Evolutionary conservation across 2,113 vertebrate species (phyloP), one percentile per base, ranked within the genome.

Genomic region (Alces alces): DNA sequence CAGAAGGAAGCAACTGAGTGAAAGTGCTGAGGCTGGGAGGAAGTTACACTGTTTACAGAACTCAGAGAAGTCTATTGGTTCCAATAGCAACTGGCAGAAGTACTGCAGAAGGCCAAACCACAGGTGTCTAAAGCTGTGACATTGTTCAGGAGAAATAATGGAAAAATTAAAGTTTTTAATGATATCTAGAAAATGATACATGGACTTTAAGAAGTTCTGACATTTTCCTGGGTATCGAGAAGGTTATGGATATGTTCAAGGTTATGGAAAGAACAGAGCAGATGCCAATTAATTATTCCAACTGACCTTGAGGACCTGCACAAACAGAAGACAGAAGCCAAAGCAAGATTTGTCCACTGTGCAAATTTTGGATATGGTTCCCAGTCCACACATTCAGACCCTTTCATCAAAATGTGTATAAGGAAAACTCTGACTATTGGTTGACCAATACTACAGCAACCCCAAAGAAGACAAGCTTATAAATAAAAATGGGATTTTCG

Each of bases 11-110:
- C 25, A 15, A 6, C 47, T 19, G 61, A 57, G 54, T 57, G 54
- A 70, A 50, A 12, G 6, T 36, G 1, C 86, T 12, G 4, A 66
- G 47, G 45, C 33, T 52, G 14, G 3, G 30, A 66, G 45, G 43
- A 87, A 39, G 33, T 7, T 28, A 36, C 11, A 36, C 7, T 16
- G 45, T 15, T 52, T 54, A 36, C 10, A 73, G 66, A 73, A 3
- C 66, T 25, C 5, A 73, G 21, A 3, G 66, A 39, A 11, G 0
- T 25, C 21, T 1, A 27, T 28, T 4, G 6, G 61, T 1, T 25
- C n/a, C 47, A 52, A 50, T 5, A 52, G 47, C 14, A 39, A 28
- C 6, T 54, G 61, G 47, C 2, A 28, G 5, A n/a, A 87, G 45
- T 25, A 16, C 33, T 66, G 60, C 7, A n/a, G 45, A 87, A 52